A percentile compares a stretch with the other conserved stretches of the same genome.
phyloP scores from a whole-genome alignment of 2,797 vertebrate species.

The Poeciliopsis presidionis region DNA sequence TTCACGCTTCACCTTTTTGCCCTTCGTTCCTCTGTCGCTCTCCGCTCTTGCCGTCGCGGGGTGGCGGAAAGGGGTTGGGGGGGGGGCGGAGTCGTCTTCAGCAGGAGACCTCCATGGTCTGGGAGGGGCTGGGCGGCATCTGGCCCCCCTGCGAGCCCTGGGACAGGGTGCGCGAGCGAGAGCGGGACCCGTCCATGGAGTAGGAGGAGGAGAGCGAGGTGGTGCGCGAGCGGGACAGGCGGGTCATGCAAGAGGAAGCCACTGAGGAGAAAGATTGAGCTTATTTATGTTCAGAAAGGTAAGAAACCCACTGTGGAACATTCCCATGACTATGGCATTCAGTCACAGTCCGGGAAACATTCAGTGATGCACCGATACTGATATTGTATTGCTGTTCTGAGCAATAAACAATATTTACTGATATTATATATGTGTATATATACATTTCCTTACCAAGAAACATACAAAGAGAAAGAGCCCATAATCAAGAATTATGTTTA shows the following conservation, averaged over 20 bases:
- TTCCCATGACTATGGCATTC: not conserved
- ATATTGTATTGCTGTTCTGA: too few relatives aligned
- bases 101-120: conserved; percentile 93
- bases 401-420: too few relatives aligned
- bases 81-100: conserved; percentile 67
- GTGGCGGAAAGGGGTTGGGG: too few relatives aligned
- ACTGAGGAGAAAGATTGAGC: conserved; percentile 73
- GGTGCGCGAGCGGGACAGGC: conserved; percentile 91
- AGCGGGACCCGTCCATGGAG: conserved; percentile 89
- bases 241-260: conserved; percentile 94
- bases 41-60: not conserved
- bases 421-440: too few relatives aligned
- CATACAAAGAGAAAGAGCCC: not conserved
- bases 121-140: conserved; percentile 84
- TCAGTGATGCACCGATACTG: too few relatives aligned
- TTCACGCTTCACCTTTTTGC: conserved; percentile 9
- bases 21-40: conserved; percentile 19
- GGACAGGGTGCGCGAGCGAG: conserved; percentile 90
- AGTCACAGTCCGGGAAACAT: too few relatives aligned
- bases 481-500: not conserved
- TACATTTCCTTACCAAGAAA: not conserved
- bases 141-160: conserved; percentile 90
- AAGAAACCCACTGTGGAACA: not conserved
- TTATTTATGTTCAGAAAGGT: conserved; percentile 2
- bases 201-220: conserved; percentile 91